phyloP scores from a whole-genome alignment of 2,797 vertebrate species.

The Aplochiton taeniatus region DNA sequence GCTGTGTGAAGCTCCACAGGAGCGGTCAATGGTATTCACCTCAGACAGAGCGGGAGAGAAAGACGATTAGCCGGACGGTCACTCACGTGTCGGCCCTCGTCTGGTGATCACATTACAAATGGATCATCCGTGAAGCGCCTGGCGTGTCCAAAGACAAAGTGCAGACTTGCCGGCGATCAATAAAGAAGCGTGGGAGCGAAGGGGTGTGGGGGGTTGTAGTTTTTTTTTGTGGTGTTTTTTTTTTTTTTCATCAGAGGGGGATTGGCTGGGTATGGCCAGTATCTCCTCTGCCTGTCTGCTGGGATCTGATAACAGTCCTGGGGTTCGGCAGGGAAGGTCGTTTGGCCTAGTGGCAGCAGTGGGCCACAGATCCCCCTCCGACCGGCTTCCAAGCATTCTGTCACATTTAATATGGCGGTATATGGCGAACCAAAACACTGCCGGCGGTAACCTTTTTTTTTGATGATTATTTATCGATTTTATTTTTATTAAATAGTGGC shows the following conservation, averaged over 20 bases:
- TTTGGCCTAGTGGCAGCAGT: constrained; percentile 58
- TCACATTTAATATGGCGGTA: constrained; percentile 55
- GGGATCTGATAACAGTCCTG: constrained; percentile 71
- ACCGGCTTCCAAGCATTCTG: constrained; percentile 43
- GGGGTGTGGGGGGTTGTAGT: constrained; percentile 56
- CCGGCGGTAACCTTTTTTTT: constrained; percentile 11
- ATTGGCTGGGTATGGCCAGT: constrained; percentile 60
- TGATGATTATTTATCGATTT: constrained; percentile 28
- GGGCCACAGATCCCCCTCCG: constrained; percentile 58
- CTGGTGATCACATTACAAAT: constrained; percentile 60
- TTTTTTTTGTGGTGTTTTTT: too few relatives aligned
- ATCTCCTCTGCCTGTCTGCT: constrained; percentile 60
- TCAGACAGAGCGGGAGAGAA: constrained; percentile 20
- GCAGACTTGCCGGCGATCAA: constrained; percentile 61
- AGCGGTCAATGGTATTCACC: constrained; percentile 39
- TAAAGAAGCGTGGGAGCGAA: constrained; percentile 60
- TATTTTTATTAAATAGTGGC: too few relatives aligned
- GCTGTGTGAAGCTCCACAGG: constrained; percentile 39
- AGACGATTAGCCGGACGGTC: constrained; percentile 41
- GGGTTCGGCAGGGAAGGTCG: constrained; percentile 58
- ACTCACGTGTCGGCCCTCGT: constrained; percentile 47
- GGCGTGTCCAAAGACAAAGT: constrained; percentile 59
- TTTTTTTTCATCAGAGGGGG: constrained; percentile 56
- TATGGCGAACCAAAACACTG: constrained; percentile 38
- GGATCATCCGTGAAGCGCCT: constrained; percentile 46